Conservation (phyloP, 1,140 invertebrate genomes). For the Drosophila bifasciata region DNA sequence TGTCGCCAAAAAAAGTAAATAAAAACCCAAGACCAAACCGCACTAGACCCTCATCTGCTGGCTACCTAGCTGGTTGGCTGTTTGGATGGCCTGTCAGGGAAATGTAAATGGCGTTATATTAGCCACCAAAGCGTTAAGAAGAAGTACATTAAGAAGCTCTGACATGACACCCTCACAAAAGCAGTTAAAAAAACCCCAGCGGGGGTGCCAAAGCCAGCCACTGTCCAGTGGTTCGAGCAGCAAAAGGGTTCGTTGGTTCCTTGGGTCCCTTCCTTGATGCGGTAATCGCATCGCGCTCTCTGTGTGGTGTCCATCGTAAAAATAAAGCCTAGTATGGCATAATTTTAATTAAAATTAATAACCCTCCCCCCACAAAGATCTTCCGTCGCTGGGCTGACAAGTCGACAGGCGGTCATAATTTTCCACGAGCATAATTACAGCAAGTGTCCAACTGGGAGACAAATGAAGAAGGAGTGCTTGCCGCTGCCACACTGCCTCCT, state of each 20-base stretch:
- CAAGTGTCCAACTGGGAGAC: slow-evolving; percentile 31
- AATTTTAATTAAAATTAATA: slow-evolving; percentile 83
- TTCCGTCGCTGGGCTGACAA: slow-evolving; percentile 51
- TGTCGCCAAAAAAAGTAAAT: slow-evolving; percentile 8
- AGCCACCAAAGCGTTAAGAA: slow-evolving; percentile 50
- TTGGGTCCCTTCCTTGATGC: slow-evolving; percentile 19
- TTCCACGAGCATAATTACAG: slow-evolving; percentile 70
- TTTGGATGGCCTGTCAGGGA: slow-evolving; percentile 42
- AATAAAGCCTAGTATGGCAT: slow-evolving; percentile 65
- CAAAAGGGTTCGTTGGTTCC: slow-evolving; percentile 39
- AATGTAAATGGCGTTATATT: slow-evolving; percentile 58
- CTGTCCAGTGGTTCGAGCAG: slow-evolving; percentile 1
- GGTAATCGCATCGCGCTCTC: slow-evolving; percentile 47
- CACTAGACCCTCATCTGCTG: slow-evolving; percentile 36
- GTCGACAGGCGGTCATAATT: slow-evolving; percentile 73
- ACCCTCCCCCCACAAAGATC: slow-evolving; percentile 61
- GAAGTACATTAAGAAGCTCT: slow-evolving; percentile 49
- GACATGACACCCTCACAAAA: slow-evolving; percentile 10
- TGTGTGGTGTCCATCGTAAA: slow-evolving; percentile 7
- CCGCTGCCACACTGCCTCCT: neutral
- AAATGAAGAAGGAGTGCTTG: slow-evolving; percentile 18
- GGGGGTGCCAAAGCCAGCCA: too few relatives aligned
- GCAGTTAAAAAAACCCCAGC: slow-evolving; percentile 3
- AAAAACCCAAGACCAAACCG: slow-evolving; percentile 13
- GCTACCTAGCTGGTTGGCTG: too few relatives aligned